Evolutionary conservation across 2,888 invertebrate species (phyloP), one percentile per base, ranked within the genome.

Genomic region (Phortica okadai): DNA sequence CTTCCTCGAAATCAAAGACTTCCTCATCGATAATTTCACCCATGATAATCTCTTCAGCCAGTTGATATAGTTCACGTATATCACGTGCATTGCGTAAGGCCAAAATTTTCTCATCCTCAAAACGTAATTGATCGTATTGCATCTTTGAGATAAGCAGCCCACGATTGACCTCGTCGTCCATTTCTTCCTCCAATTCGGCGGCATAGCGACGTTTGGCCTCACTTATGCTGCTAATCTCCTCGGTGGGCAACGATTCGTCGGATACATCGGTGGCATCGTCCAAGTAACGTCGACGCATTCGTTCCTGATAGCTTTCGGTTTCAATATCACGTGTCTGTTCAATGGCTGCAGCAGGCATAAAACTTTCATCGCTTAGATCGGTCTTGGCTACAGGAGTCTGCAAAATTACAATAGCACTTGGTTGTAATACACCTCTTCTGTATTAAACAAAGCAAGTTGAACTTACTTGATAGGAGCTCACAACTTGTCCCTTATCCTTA

Each of bases 1-100:
- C 81, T 16, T 21, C 59, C 4, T 75, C 79, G 1, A 81, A 80
- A 4, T 79, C 82, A 5, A 69, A 76, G 25, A 78, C 74, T 42
- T 80, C 79, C 6, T 83, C 86, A 1, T 80, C 82, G 8, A 84
- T 14, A 5, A 79, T 72, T 58, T 90, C 88, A 6, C 93, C 93
- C 73, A 93, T 92, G 42, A 94, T 93, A 80, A 94, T 90, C 83
- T 93, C 92, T 81, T 94, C 93, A 0, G 94, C 94, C 78, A 94
- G 89, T 16, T 89, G 88, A 84, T 94, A 94, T 83, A 94, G 92
- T 83, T 94, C 93, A 45, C 93, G 92, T 76, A 94, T 94, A 62
- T 92, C 93, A 94, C 94, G 88, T 33, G 93, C 92, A 75, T 92
- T 90, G 67, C 92, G 91, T 41, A 94, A 88, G 73, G 92, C 89